phyloP scores from a whole-genome alignment of 2,888 invertebrate genomes.

The Andrena marginata region DNA sequence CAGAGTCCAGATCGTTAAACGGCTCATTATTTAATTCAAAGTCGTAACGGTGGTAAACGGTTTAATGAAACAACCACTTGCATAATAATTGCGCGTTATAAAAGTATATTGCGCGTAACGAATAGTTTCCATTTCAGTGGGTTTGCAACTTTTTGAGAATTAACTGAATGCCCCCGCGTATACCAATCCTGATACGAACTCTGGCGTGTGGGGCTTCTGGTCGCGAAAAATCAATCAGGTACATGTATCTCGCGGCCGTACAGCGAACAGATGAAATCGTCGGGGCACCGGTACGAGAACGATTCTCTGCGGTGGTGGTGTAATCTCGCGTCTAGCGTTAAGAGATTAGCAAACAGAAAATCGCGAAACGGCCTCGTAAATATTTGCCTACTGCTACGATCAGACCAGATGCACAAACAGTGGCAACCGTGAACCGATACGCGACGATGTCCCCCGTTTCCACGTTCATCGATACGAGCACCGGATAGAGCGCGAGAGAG shows the following conservation, averaged over 20 bases:
- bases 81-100: conserved; percentile 25
- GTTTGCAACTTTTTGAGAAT: not conserved
- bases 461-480: conserved; percentile 34
- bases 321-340: conserved; percentile 51
- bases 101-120: conserved; percentile 4
- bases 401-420: conserved; percentile 37
- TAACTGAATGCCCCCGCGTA: not conserved
- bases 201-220: not conserved
- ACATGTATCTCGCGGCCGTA: not conserved
- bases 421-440: conserved; percentile 36
- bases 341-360: conserved; percentile 66
- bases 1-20: conserved; percentile 30
- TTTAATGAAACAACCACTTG: conserved; percentile 49
- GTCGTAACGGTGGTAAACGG: conserved; percentile 37
- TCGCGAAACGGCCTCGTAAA: conserved; percentile 58
- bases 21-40: conserved; percentile 58
- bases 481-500: not conserved
- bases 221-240: conserved; percentile 11
- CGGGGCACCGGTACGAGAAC: not conserved
- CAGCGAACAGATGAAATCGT: not conserved
- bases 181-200: not conserved
- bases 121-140: conserved; percentile 5
- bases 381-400: conserved; percentile 55
- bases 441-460: conserved; percentile 27
- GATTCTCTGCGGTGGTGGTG: conserved; percentile 9